A percentile compares a stretch with the other conserved stretches of the same genome.
Evolutionary conservation across 2,888 invertebrate genomes (phyloP).

Genomic region (Drosophila maculinotata): DNA sequence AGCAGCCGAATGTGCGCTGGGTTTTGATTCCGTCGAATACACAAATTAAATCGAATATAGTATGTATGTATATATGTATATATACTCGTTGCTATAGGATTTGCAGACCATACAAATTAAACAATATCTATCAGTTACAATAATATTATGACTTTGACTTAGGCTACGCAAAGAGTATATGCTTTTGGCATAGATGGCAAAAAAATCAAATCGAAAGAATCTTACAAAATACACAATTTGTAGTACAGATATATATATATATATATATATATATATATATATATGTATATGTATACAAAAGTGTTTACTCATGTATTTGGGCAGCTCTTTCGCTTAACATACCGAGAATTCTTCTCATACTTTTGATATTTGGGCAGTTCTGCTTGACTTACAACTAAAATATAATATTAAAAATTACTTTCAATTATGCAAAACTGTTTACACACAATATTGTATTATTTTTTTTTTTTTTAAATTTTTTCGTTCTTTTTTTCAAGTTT

Average conservation of each 20-base stretch:
- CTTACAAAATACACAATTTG: conserved; percentile 36
- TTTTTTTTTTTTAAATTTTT: conserved; percentile 18
- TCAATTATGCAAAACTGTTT: conserved; percentile 40
- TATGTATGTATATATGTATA: no score
- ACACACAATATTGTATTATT: conserved; percentile 38
- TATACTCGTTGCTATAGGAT: conserved; percentile 44
- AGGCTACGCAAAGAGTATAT: conserved; percentile 64
- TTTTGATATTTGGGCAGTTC: conserved; percentile 69
- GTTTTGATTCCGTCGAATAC: conserved; percentile 10
- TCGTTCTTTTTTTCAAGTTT: conserved; percentile 1
- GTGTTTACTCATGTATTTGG: conserved; percentile 6
- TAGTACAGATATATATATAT: conserved; percentile 1
- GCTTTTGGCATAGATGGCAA: conserved; percentile 71
- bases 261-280: not conserved
- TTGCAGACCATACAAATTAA: conserved; percentile 47
- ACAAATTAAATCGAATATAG: conserved; percentile 20
- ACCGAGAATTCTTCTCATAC: conserved; percentile 8
- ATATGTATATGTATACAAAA: not conserved
- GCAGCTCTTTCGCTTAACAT: conserved; percentile 2
- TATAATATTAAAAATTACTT: conserved; percentile 61
- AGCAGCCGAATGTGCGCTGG: conserved; percentile 36
- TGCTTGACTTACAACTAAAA: conserved; percentile 59
- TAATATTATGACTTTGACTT: conserved; percentile 75
- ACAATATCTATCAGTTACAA: conserved; percentile 52
- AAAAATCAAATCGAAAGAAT: conserved; percentile 46